Base-by-base conservation (phyloP, 1,140 invertebrate genomes). In the Tetranychus urticae region DNA sequence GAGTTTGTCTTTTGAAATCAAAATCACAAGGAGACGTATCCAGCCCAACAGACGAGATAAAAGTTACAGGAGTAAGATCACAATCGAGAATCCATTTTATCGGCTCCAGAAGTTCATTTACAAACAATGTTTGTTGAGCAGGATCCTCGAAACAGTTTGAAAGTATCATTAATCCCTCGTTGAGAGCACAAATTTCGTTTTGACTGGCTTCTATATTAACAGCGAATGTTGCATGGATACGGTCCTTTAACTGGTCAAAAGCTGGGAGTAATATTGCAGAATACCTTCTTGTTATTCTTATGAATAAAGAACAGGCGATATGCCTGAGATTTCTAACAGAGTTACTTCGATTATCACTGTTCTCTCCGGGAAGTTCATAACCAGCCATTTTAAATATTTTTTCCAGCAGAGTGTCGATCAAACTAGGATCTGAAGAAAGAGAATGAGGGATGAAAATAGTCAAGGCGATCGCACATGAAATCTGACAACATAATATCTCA, bases 401-500 rank as follows among this genome's bases (percentile, higher is more conserved):
- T 60, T 89, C 82, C 31, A 91, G 69, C 3, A 91, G 85, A 35
- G 80, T 77, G 0, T 83, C 82, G 56, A 91, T 68, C 33, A 85
- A 76, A 1, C 84, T 82, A 23, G 83, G 50, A n/a, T 52, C 50
- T 31, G 1, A 8, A 8, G n/a, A 83, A 1, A 84, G 83, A 79
- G 83, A 87, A 47, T 59, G 63, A 66, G 82, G 86, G 23, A 92
- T 75, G 70, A 90, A 91, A 12, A 89, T 83, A 70, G 91, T 89
- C 1, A 93, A 75, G 0, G 86, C 83, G n/a, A 88, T 91, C 61
- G 92, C 85, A 70, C 86, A 87, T 0, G 88, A 91, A 2, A 93
- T 72, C 46, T 89, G 70, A 56, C 82, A 78, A 1, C 86, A 90
- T 13, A 88, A 71, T 35, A 90, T 77, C 54, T 60, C 23, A n/a